A percentile compares a stretch with the other conserved stretches of the same genome.
phyloP scores from a whole-genome alignment of 2,113 vertebrate species.

The Leptodactylus fuscus region DNA sequence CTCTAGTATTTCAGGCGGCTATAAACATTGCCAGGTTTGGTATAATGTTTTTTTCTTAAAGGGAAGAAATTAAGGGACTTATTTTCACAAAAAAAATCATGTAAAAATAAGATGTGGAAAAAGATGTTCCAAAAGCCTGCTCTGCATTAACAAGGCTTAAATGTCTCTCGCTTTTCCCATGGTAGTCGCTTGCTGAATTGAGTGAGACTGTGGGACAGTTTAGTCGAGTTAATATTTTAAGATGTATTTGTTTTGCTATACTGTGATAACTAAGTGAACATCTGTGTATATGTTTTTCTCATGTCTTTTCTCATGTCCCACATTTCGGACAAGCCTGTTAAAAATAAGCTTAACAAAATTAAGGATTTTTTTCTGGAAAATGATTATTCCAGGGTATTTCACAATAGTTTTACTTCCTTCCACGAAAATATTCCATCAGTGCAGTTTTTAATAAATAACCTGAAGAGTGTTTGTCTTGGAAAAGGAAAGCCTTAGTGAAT shows the following conservation, averaged over 20 bases:
- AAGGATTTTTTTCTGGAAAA: constrained; percentile 26
- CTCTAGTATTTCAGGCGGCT: too few species aligned
- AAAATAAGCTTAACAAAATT: constrained; percentile 19
- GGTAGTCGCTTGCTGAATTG: neutral
- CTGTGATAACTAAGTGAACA: constrained; percentile 34
- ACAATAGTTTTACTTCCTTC: neutral
- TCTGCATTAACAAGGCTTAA: neutral
- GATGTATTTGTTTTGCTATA: constrained; percentile 48
- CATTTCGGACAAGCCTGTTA: constrained; percentile 29
- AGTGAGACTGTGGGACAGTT: neutral
- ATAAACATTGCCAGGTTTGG: too few species aligned
- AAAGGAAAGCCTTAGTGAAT: neutral
- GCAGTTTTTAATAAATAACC: too few species aligned
- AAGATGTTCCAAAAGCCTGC: neutral
- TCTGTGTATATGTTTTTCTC: constrained; percentile 47
- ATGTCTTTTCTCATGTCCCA: constrained; percentile 27
- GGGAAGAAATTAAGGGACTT: neutral
- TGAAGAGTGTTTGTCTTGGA: constrained; percentile 12
- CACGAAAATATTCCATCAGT: neutral
- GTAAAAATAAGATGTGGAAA: neutral
- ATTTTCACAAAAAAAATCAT: neutral
- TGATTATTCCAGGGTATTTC: constrained; percentile 27
- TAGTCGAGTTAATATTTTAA: constrained; percentile 27
- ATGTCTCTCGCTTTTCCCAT: neutral
- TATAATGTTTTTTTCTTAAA: too few species aligned